Base-by-base conservation (phyloP, 2,113 vertebrate species). In the Lepus timidus region DNA sequence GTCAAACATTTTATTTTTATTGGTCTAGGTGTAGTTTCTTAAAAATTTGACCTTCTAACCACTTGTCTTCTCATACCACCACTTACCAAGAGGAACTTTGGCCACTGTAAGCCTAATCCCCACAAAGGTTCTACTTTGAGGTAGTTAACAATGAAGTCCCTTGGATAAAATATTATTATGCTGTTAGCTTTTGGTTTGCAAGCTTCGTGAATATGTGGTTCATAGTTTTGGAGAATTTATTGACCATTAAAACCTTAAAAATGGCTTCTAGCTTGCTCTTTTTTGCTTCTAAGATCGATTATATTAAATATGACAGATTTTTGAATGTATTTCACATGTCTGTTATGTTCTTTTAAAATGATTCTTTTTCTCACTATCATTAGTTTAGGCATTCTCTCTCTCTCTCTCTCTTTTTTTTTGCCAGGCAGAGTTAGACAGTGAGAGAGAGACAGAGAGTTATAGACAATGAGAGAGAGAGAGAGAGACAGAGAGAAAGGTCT, bases 231-330 rank as follows among this genome's bases (percentile, higher is more conserved):
- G 14, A 65, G 76, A 67, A 23, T 22, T 16, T 31, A 44, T 29
- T 31, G 39, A 27, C 25, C 90, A 85, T 52, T 83, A n/a, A 10
- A 71, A 70, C 51, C 27, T 86, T 44, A 44, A 44, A 44, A 44
- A 44, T 44, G 6, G 44, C 44, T 44, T 44, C 44, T 44, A 44
- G 44, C 44, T 44, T 55, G n/a, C 67, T 82, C 25, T 73, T 8
- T 74, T 68, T 82, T 62, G 44, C 44, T 92, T 82, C 78, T 67
- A 33, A 67, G 85, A 67, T 82, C 67, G 22, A 58, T 82, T 65
- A 67, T 39, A 7, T 44, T 6, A 76, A 4, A 2, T 39, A 52
- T 11, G 25, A 67, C 82, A 88, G 78, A 82, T 33, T 81, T 51
- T 71, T 51, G 7, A 52, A 6, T 94, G 10, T 51, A 19, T 76